phyloP scores from a whole-genome alignment of 2,797 vertebrate species.

The Odontamblyopus rebecca region DNA sequence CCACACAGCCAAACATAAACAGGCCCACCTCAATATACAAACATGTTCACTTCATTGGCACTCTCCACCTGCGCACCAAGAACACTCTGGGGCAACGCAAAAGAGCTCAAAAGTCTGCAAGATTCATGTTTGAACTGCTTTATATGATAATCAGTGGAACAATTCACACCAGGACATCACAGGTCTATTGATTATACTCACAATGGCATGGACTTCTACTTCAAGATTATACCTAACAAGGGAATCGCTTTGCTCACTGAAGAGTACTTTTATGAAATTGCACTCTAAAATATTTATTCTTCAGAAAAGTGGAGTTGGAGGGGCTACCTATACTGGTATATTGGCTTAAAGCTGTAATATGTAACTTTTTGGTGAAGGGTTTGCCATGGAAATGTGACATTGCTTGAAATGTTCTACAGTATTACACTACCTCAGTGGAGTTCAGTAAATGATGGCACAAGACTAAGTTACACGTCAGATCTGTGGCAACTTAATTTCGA shows the following conservation, averaged over 20 bases:
- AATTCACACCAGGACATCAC: neutral
- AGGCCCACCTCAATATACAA: neutral
- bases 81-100: conserved; percentile 10
- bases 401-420: too few species aligned
- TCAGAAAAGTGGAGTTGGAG: too few species aligned
- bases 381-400: too few species aligned
- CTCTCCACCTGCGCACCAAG: conserved; percentile 6
- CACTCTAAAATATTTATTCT: neutral
- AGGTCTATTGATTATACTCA: neutral
- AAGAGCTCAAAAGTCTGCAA: neutral
- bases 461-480: too few species aligned
- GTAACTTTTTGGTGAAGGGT: neutral
- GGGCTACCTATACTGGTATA: too few species aligned
- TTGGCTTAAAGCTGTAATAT: neutral
- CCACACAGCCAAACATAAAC: neutral
- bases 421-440: too few species aligned
- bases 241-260: neutral
- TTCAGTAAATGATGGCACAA: too few species aligned
- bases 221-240: neutral
- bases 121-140: neutral
- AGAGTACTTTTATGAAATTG: neutral
- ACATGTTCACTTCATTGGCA: neutral
- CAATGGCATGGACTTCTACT: neutral
- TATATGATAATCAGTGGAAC: conserved; percentile 1
- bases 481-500: too few species aligned